Base-by-base conservation (phyloP, 1,140 invertebrate genomes). In the Papilio dardanus region DNA sequence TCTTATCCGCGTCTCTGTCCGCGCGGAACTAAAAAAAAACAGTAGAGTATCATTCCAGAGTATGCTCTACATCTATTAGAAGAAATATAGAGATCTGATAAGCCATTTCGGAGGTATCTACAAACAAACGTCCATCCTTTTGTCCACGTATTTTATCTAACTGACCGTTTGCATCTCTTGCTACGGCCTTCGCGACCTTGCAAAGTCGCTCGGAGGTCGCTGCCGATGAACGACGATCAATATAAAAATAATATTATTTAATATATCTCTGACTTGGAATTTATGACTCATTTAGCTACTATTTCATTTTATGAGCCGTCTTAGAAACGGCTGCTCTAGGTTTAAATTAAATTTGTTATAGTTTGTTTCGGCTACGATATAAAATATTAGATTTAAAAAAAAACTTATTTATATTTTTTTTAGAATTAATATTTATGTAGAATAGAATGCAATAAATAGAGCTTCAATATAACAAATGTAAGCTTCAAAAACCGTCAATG, bases 181-280 rank as follows among this genome's bases (percentile, higher is more conserved):
- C 66, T 77, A 37, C 42, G 76, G 67, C 73, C 50, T 54, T 67
- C 65, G 71, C 71, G 76, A 66, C 76, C 76, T 74, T 77, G 71
- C 68, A 31, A 77, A 73, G 76, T 58, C 62, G 46, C 2, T 3
- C 35, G 42, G 71, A 77, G 76, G 76, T 77, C 76, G 42, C 73
- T 77, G 31, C 35, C 68, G 54, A 28, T 58, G 54, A 58, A 58
- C 24, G 54, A 58, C 54, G 10, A 58, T 58, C 54, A 3, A 28
- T 58, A 58, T 58, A 28, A 58, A 21, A 54, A 54, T 50, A 50
- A 50, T 54, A 54, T 10, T 24, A 54, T 21, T 54, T 54, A 54
- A 58, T 12, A 24, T 58, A 58, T 58, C 54, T 58, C 24, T 3
- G 21, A 58, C 1, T 58, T 58, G 54, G 54, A 58, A 58, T 58